These are phyloP conservation scores for Microhierax caerulescens DNA, from an alignment of 2,797 vertebrate genomes.

Conservation along the genomic window DNA sequence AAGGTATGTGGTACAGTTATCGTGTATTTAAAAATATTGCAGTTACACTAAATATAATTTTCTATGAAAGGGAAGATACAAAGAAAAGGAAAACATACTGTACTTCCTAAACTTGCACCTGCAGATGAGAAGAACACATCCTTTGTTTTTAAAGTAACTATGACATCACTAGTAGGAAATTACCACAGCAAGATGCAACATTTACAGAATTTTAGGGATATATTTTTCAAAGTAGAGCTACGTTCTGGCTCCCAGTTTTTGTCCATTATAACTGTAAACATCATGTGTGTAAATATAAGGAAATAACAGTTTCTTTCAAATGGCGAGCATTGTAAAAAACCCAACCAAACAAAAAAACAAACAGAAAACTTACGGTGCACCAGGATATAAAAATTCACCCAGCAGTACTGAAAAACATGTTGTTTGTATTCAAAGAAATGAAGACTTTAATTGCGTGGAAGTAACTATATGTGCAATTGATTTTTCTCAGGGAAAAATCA, in stretches of 20 bases:
- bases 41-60: no score
- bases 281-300: slow-evolving; percentile 31
- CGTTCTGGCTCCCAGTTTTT: neutral
- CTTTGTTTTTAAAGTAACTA: neutral
- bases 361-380: neutral
- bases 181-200: neutral
- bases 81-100: neutral
- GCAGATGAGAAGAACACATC: neutral
- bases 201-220: neutral
- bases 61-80: neutral
- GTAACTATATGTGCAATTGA: neutral
- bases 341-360: no score
- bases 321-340: neutral
- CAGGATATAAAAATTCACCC: neutral
- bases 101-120: neutral
- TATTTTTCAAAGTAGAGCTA: neutral
- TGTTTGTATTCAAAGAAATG: slow-evolving; percentile 42
- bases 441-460: neutral
- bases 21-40: neutral
- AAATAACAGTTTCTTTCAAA: neutral
- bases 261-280: slow-evolving; percentile 20
- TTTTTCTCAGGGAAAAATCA: neutral
- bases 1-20: slow-evolving; percentile 82
- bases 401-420: neutral
- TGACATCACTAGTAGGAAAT: neutral